phyloP scores from a whole-genome alignment of 2,113 vertebrate species.

The Rhinopomastus cyanomelas region DNA sequence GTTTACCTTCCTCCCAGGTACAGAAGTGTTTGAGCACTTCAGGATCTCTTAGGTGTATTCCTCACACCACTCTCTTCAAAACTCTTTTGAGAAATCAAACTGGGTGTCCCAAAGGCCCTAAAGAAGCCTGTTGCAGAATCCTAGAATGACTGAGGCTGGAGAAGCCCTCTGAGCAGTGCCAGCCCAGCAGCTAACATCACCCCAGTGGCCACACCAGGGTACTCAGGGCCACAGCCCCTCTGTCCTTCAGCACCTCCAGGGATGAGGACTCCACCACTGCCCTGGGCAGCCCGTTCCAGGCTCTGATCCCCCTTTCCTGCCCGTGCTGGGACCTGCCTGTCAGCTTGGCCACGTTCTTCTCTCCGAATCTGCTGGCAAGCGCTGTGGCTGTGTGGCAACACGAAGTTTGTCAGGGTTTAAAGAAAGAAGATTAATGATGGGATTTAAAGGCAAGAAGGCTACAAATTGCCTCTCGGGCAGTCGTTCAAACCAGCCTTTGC shows the following conservation, averaged over 20 bases:
- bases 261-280: too few relatives aligned
- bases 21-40: not conserved
- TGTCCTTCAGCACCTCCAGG: too few relatives aligned
- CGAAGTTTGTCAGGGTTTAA: not conserved
- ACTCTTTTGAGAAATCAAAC: not conserved
- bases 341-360: slow-evolving; percentile 12
- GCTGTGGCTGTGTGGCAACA: not conserved
- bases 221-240: too few relatives aligned
- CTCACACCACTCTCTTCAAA: not conserved
- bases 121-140: not conserved
- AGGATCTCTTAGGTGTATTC: not conserved
- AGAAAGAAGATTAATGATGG: slow-evolving; percentile 11
- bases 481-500: not conserved
- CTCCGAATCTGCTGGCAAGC: slow-evolving; percentile 36
- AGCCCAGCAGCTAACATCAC: too few relatives aligned
- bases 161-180: too few relatives aligned
- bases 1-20: not conserved
- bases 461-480: not conserved
- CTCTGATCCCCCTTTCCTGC: too few relatives aligned
- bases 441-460: not conserved
- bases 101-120: not conserved
- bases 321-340: slow-evolving; percentile 43
- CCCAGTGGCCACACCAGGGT: too few relatives aligned
- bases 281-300: too few relatives aligned
- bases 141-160: too few relatives aligned